Percentiles rank a stretch among this genome's conserved stretches.
These are phyloP conservation scores for Dendrolimus pini DNA, from an alignment of 2,888 invertebrate genomes.

Conservation along the genomic window DNA sequence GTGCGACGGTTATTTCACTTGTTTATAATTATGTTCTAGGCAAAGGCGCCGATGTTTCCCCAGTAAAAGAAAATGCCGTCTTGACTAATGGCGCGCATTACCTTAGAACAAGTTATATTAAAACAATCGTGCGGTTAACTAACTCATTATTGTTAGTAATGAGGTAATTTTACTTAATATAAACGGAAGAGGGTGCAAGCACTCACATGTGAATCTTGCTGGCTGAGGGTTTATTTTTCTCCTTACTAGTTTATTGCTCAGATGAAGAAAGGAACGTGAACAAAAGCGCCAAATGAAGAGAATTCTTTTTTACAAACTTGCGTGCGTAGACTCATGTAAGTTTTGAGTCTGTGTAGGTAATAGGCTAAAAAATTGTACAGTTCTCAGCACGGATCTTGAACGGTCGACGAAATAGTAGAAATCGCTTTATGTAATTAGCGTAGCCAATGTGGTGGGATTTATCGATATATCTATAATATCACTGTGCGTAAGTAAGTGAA, in stretches of 20 bases:
- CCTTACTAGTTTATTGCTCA: not conserved
- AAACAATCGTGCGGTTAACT: constrained; percentile 36
- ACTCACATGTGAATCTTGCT: not conserved
- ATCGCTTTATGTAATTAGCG: too few species aligned
- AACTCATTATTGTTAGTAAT: constrained; percentile 38
- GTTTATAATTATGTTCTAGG: too few species aligned
- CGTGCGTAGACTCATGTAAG: not conserved
- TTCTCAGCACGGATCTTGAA: too few species aligned
- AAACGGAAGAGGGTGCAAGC: constrained; percentile 8
- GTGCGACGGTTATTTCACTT: too few species aligned
- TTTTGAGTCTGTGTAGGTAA: too few species aligned
- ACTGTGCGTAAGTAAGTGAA: too few species aligned
- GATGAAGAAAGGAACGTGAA: not conserved
- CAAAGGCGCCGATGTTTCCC: too few species aligned
- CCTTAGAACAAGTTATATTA: constrained; percentile 23
- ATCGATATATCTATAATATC: too few species aligned
- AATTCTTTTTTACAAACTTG: not conserved
- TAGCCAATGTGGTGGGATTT: too few species aligned
- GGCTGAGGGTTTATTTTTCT: not conserved
- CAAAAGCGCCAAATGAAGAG: not conserved
- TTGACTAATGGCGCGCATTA: constrained; percentile 29
- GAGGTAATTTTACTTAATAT: constrained; percentile 39
- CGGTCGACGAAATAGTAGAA: too few species aligned
- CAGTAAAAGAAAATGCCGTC: constrained; percentile 16
- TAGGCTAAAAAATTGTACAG: too few species aligned